phyloP scores from a whole-genome alignment of 2,113 vertebrate genomes.

The Apus apus region DNA sequence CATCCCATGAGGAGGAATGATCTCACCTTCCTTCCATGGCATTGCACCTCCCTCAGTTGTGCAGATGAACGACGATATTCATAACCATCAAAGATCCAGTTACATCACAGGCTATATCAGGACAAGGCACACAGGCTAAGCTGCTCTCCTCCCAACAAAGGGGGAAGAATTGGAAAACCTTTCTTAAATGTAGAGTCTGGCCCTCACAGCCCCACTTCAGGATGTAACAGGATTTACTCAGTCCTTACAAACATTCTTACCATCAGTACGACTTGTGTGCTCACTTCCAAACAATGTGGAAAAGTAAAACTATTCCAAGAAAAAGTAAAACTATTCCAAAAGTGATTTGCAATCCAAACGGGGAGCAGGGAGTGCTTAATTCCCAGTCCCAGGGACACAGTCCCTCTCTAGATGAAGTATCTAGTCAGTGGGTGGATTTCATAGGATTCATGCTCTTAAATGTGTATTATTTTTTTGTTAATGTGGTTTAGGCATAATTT shows the following conservation, averaged over 20 bases:
- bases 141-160: neutral
- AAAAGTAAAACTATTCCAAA: neutral
- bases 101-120: neutral
- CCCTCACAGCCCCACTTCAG: neutral
- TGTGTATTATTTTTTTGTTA: neutral
- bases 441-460: neutral
- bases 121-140: neutral
- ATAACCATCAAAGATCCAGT: neutral
- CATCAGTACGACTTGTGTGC: neutral
- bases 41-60: neutral
- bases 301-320: neutral
- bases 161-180: neutral
- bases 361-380: neutral
- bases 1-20: neutral
- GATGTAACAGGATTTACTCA: neutral
- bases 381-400: neutral
- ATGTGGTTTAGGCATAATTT: rapidly evolving
- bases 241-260: neutral
- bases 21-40: neutral
- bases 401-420: neutral
- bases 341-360: neutral
- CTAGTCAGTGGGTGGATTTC: neutral
- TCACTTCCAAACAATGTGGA: neutral
- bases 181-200: neutral
- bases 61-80: neutral